These are phyloP conservation scores for Byasa hedistus DNA, from an alignment of 2,888 invertebrate genomes.

Conservation along the genomic window DNA sequence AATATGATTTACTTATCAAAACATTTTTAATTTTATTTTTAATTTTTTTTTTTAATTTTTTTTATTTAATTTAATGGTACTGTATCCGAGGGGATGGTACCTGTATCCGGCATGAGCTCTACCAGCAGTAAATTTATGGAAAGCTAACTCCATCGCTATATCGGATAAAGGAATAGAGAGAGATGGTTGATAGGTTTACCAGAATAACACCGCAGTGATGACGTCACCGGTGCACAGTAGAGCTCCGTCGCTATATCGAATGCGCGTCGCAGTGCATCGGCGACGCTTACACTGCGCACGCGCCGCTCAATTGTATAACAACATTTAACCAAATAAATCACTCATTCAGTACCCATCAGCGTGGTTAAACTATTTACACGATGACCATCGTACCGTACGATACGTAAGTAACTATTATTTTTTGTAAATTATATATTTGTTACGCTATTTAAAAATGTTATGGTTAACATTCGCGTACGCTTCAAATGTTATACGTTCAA, in stretches of 20 bases:
- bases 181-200: neutral
- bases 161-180: neutral
- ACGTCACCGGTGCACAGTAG: slow-evolving; percentile 1
- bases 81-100: too few species aligned
- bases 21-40: too few species aligned
- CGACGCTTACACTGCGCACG: slow-evolving; percentile 7
- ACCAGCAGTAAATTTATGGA: too few species aligned
- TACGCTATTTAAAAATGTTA: too few species aligned
- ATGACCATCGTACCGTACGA: slow-evolving; percentile 7
- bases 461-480: too few species aligned
- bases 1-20: too few species aligned
- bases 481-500: too few species aligned
- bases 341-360: neutral
- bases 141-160: neutral
- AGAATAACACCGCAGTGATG: slow-evolving; percentile 5
- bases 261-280: slow-evolving; percentile 9
- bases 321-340: neutral
- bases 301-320: neutral
- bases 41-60: too few species aligned
- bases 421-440: neutral
- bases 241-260: slow-evolving; percentile 7
- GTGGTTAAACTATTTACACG: neutral
- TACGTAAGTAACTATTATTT: slow-evolving; percentile 7
- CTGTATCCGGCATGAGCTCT: too few species aligned
- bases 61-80: too few species aligned